Evolutionary conservation across 2,888 invertebrate genomes (phyloP).

Genomic region (Hanleya hanleyi): DNA sequence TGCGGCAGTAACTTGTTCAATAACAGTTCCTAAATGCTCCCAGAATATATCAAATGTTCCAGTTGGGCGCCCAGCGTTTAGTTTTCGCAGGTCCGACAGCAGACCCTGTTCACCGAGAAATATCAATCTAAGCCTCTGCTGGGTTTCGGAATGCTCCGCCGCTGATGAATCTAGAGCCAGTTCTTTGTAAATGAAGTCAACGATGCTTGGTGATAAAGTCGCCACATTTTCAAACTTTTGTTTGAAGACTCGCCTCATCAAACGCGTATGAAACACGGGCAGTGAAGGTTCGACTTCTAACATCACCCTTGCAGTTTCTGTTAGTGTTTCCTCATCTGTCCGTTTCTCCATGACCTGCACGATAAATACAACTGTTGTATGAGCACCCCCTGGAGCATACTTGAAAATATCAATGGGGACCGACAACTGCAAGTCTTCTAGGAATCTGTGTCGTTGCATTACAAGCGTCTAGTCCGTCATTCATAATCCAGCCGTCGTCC

Average conservation of each 20-base stretch:
- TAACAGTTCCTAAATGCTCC: not conserved
- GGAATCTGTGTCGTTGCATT: not conserved
- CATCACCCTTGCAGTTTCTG: not conserved
- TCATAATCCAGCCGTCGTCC: too few relatives aligned
- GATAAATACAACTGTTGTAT: not conserved
- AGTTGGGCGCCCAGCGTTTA: conserved; percentile 20
- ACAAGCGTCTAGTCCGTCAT: too few relatives aligned
- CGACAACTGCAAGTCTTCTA: not conserved
- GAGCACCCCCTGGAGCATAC: not conserved
- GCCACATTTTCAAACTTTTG: conserved; percentile 17
- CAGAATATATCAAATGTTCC: conserved; percentile 12
- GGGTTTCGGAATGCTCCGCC: conserved; percentile 8
- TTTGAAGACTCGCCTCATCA: conserved; percentile 3
- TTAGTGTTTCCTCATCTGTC: not conserved
- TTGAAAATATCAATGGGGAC: not conserved
- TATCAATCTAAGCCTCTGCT: conserved; percentile 14
- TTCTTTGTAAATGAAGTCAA: conserved; percentile 25
- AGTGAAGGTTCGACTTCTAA: not conserved
- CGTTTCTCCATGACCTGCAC: not conserved
- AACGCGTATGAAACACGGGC: conserved; percentile 9
- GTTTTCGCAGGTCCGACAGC: conserved; percentile 1
- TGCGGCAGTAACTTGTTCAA: not conserved
- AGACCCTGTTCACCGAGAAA: conserved; percentile 14
- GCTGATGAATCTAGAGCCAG: conserved; percentile 17
- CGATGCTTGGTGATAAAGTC: conserved; percentile 10